Percentiles rank a stretch among this genome's conserved stretches.
These are phyloP conservation scores for Ctenosaura bakeri DNA, from an alignment of 2,797 vertebrate genomes.

Conservation along the genomic window DNA sequence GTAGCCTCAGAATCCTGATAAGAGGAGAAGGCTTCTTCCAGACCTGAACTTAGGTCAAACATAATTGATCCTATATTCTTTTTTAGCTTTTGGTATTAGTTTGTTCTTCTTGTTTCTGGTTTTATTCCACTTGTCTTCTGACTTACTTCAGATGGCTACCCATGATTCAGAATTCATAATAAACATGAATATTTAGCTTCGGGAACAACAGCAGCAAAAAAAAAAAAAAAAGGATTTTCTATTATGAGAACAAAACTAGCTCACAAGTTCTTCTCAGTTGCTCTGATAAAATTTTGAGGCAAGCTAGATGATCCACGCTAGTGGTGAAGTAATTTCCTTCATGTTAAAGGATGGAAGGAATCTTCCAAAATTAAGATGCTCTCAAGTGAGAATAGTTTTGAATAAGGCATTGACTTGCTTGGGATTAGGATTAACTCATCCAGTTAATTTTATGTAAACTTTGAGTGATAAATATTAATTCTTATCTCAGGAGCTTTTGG, in stretches of 20 bases:
- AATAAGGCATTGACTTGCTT: not conserved
- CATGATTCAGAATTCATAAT: not conserved
- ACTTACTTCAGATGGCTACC: not conserved
- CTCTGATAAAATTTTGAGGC: not conserved
- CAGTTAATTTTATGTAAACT: slow-evolving; percentile 17
- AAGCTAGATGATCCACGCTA: not conserved
- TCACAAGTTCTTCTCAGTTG: not conserved
- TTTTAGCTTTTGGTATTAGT: not conserved
- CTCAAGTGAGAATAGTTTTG: slow-evolving; percentile 3
- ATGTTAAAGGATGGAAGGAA: not conserved
- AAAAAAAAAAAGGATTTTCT: not conserved
- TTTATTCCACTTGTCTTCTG: not conserved
- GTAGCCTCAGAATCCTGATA: too few relatives aligned
- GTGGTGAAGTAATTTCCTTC: slow-evolving; percentile 7
- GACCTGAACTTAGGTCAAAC: not conserved
- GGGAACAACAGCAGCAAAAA: not conserved
- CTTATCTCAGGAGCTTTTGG: slow-evolving; percentile 13
- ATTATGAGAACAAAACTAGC: not conserved
- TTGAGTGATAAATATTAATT: slow-evolving; percentile 11
- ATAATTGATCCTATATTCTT: not conserved
- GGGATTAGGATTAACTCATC: slow-evolving; percentile 14
- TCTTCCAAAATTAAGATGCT: slow-evolving; percentile 9
- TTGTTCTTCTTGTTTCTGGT: not conserved
- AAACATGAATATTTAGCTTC: not conserved
- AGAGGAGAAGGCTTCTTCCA: too few relatives aligned